A percentile compares a stretch with the other conserved stretches of the same genome.
Conservation (phyloP, 2,113 vertebrate genomes). For the Athene noctua region DNA sequence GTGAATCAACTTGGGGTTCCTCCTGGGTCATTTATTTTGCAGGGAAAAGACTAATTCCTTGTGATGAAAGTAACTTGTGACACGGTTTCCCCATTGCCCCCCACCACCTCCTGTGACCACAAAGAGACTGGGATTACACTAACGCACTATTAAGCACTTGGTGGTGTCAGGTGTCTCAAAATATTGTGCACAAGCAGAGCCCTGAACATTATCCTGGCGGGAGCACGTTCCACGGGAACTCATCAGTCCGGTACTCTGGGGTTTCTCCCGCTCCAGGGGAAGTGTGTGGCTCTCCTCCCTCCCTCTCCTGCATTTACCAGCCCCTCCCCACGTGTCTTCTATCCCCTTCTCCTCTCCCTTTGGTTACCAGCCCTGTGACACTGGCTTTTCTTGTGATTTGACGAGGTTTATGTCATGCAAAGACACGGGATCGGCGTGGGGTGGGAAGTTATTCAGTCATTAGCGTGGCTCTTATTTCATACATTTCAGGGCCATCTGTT, state of each 20-base stretch:
- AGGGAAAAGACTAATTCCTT: background rate
- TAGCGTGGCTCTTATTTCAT: background rate
- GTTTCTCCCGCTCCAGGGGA: background rate
- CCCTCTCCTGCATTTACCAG: background rate
- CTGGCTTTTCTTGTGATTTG: background rate
- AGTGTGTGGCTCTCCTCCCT: background rate
- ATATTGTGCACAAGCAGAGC: background rate
- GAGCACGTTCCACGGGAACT: background rate
- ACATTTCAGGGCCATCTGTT: background rate
- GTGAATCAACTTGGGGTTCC: background rate
- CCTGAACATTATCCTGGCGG: slow-evolving; percentile 3
- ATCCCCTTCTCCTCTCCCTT: background rate
- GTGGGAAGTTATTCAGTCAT: background rate
- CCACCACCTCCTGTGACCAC: background rate
- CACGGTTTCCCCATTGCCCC: background rate
- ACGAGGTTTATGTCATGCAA: background rate
- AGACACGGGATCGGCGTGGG: rapidly evolving
- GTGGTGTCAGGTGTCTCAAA: slow-evolving; percentile 8
- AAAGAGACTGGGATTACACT: background rate
- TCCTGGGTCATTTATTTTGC: background rate
- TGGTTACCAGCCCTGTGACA: background rate
- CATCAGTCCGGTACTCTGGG: background rate
- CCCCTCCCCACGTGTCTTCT: background rate
- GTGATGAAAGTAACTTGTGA: background rate
- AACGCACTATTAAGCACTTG: background rate